Evolutionary conservation across 2,888 invertebrate species (phyloP).

Genomic region (Ditylenchus weischeri): DNA sequence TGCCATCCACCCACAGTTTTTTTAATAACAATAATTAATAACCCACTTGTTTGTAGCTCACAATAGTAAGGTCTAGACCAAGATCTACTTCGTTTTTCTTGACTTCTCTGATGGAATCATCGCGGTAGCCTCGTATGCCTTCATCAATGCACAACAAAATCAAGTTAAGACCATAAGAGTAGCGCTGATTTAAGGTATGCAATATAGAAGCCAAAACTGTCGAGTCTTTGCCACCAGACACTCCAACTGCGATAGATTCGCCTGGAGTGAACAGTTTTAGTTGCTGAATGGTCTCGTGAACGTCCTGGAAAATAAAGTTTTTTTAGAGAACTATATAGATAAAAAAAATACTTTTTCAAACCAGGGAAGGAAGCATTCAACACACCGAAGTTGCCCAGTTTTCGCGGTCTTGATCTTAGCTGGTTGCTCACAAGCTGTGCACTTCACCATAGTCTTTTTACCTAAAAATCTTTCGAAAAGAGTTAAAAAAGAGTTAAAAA

Average conservation of each 20-base stretch:
- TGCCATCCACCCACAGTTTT: too few relatives aligned
- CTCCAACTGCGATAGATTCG: conserved; percentile 57
- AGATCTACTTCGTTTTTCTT: conserved; percentile 36
- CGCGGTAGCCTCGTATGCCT: conserved; percentile 77
- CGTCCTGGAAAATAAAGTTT: conserved; percentile 43
- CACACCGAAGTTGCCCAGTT: conserved; percentile 48
- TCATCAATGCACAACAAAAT: conserved; percentile 93
- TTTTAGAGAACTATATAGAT: conserved; percentile 2
- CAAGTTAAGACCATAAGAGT: conserved; percentile 84
- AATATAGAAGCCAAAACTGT: conserved; percentile 77
- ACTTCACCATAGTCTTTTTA: background rate
- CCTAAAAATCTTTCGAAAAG: too few relatives aligned
- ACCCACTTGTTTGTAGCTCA: conserved; percentile 70
- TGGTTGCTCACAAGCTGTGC: conserved; percentile 1
- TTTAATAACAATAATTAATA: too few relatives aligned
- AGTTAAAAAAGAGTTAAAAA: background rate
- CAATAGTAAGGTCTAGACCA: conserved; percentile 82
- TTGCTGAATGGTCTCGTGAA: conserved; percentile 53
- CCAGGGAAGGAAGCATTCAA: conserved; percentile 47
- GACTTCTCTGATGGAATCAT: conserved; percentile 71
- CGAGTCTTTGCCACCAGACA: conserved; percentile 70
- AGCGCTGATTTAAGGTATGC: conserved; percentile 82
- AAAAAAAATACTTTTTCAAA: conserved; percentile 49
- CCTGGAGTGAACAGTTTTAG: conserved; percentile 48
- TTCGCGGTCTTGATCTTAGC: conserved; percentile 52